Base-by-base conservation (phyloP, 2,888 invertebrate species). In the Tetragnatha montana region DNA sequence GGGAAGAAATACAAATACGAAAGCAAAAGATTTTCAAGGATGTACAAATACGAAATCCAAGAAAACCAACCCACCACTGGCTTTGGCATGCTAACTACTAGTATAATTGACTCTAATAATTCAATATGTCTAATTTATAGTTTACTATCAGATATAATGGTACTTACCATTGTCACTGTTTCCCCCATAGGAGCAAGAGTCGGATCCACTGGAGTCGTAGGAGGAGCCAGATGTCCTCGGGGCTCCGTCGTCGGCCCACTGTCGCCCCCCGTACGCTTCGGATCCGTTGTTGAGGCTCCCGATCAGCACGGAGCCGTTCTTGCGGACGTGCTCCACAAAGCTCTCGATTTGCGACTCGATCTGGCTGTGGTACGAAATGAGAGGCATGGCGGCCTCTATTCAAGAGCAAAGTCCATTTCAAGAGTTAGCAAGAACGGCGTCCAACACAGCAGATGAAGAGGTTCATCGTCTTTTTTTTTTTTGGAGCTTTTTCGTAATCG, bases 341-440 rank as follows among this genome's bases (percentile, higher is more conserved):
- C 78, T 88, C 83, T 91, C 91, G 68, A 91, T 91, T 60, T 91
- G 91, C 7, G 86, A 81, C 68, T 91, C 91, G 12, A 91, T 91
- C 71, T 91, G 91, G 71, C 79, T 89, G 83, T 91, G 91, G 76
- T 88, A 91, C 0, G 89, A 87, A 35, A 74, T 80, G 10, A 91
- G 81, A 6, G 91, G 91, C 89, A 89, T 91, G 8, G 8, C 87
- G 47, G 17, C 7, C 60, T 17, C 60, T 60, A 60, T 12, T 60
- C 4, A 12, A 60, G 60, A 10, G 60, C 35, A 35, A 35, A 35
- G 35, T 35, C 35, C 35, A 35, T 35, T 35, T 35, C 1, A 35
- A 35, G 35, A 35, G 35, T 35, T 35, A 35, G 1, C 35, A 35
- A 35, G 35, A 35, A 35, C 35, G 35, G 35, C 4, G 35, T 35